These are phyloP conservation scores for Thamnophis sirtalis DNA, from an alignment of 2,113 vertebrate genomes.

Conservation along the genomic window DNA sequence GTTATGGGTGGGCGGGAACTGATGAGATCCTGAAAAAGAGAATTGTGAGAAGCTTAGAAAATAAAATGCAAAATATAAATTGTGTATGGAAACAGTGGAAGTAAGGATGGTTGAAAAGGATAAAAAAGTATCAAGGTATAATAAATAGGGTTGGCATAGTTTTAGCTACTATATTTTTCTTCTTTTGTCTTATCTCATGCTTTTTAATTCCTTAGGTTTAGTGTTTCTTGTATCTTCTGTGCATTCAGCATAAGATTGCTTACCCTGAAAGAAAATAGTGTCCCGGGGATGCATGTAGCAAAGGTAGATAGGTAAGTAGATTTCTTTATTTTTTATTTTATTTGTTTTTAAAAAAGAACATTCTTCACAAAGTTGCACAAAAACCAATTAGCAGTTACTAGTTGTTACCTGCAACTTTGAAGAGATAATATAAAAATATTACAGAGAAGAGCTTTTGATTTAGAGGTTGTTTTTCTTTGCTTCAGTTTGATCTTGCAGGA, in stretches of 20 bases:
- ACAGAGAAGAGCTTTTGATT: background rate
- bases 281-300: background rate
- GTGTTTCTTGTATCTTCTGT: background rate
- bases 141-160: background rate
- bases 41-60: background rate
- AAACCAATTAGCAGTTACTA: slow-evolving; percentile 31
- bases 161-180: background rate
- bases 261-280: background rate
- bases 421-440: slow-evolving; percentile 54
- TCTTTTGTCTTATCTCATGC: background rate
- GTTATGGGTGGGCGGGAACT: background rate
- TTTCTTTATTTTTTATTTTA: slow-evolving; percentile 13
- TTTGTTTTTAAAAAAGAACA: slow-evolving; percentile 4
- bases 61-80: background rate
- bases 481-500: slow-evolving; percentile 29
- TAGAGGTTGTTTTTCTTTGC: slow-evolving; percentile 23
- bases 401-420: slow-evolving; percentile 58
- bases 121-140: background rate
- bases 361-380: slow-evolving; percentile 33
- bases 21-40: background rate
- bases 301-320: background rate
- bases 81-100: background rate
- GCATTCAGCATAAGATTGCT: background rate
- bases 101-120: background rate
- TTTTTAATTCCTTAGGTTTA: background rate